Evolutionary conservation across 2,888 invertebrate genomes (phyloP), one percentile per base, ranked within the genome.

Genomic region (Gastrophysa polygoni): DNA sequence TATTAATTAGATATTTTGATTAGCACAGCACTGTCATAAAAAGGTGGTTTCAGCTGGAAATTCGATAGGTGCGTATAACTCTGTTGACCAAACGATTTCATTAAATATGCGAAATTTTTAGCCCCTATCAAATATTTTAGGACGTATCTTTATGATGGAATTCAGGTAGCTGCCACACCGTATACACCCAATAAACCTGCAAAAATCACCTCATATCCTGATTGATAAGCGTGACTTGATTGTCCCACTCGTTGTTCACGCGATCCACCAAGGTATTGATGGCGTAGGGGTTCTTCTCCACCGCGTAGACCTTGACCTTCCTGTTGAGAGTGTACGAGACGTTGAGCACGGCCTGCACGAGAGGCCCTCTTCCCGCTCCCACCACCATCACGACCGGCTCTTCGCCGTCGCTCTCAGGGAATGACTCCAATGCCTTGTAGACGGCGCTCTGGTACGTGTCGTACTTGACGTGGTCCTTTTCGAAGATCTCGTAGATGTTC

Each of bases 281-380:
- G 29, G 99, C 98, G 82, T 94, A 96, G 0, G 96, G 94, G 85
- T 99, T 99, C 81, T 99, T 99, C 81, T 99, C 99, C 4, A 99
- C 93, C 6, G 97, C 98, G 81, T 95, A 95, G 8, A 98, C 86
- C 80, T 91, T 91, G 2, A 96, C 86, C 80, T 88, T 87, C 3
- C 61, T 68, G 38, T 67, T 64, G 0, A 92, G 88, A 69, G 89
- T 86, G 69, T 87, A 77, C 0, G 82, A 65, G 7, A 98, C 97
- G 79, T 91, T 91, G 1, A 98, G 81, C 52, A 93, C 88, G n/a
- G 95, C 92, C 71, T 92, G 87, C 1, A 98, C 96, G 55, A 99
- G 82, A 0, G 99, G 98, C 0, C 99, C 99, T 74, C 99, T 85
- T 0, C 99, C 80, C 29, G 82, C 81, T n/a, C 81, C 80, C 38